Conservation (phyloP, 1,140 invertebrate species). For the Drusus annulatus region DNA sequence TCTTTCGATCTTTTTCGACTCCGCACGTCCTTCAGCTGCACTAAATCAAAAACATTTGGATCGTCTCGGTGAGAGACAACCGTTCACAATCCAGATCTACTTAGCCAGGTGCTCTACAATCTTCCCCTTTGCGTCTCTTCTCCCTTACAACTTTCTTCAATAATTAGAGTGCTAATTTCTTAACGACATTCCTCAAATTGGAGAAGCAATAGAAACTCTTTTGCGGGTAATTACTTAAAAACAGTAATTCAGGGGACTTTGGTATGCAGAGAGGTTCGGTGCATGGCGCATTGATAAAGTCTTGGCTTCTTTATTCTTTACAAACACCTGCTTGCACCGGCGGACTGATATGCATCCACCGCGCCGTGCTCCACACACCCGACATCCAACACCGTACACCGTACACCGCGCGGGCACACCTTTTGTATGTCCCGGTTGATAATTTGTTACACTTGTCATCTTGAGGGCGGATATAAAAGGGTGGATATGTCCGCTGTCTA, state of each 20-base stretch:
- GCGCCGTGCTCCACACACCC: no score
- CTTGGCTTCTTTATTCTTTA: conserved; percentile 19
- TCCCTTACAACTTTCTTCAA: no score
- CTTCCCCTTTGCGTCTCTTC: no score
- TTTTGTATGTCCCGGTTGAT: conserved; percentile 31
- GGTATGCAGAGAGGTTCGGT: conserved; percentile 45
- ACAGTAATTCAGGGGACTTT: conserved; percentile 49
- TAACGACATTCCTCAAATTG: no score
- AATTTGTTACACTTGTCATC: conserved; percentile 45
- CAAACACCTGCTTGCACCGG: conserved; percentile 35
- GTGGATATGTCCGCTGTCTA: conserved; percentile 31
- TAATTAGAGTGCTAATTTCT: no score
- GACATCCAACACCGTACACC: not conserved
- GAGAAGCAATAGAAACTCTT: conserved; percentile 34
- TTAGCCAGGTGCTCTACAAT: no score
- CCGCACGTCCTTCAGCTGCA: no score
- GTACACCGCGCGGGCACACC: not conserved
- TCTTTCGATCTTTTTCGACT: no score
- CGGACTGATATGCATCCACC: conserved; percentile 2
- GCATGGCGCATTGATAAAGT: conserved; percentile 33
- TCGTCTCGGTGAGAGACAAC: no score
- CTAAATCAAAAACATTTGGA: no score
- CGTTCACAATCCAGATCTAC: no score
- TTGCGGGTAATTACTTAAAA: conserved; percentile 15
- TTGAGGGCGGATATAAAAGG: conserved; percentile 31